Evolutionary conservation across 1,140 invertebrate genomes (phyloP).

Genomic region (Physella acuta): DNA sequence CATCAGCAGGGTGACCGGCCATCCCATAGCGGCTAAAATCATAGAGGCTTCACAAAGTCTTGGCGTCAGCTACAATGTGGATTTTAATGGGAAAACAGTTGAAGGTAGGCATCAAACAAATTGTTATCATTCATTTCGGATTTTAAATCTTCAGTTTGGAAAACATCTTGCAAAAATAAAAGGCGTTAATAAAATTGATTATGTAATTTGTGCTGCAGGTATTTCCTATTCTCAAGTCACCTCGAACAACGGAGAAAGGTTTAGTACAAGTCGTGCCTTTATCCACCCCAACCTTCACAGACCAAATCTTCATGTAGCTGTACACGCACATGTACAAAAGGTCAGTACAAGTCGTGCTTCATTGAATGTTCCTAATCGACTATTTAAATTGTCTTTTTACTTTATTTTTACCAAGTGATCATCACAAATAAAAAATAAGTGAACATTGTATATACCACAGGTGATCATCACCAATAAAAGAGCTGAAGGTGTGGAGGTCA

Average conservation of each 20-base stretch:
- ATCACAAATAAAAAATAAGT: too few species aligned
- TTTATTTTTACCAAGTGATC: too few species aligned
- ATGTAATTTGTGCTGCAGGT: not conserved
- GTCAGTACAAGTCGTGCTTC: too few species aligned
- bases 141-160: too few species aligned
- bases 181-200: too few species aligned
- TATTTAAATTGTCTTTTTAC: too few species aligned
- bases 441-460: too few species aligned
- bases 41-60: constrained; percentile 10
- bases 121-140: too few species aligned
- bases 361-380: too few species aligned
- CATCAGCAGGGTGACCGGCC: constrained; percentile 2
- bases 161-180: too few species aligned
- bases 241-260: constrained; percentile 33
- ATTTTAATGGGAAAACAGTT: constrained; percentile 36
- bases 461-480: too few species aligned
- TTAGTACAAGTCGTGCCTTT: constrained; percentile 31
- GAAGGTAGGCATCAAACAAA: constrained; percentile 31
- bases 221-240: constrained; percentile 30
- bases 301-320: not conserved
- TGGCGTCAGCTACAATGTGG: constrained; percentile 60
- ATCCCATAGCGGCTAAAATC: constrained; percentile 18
- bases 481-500: too few species aligned
- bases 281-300: not conserved
- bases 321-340: not conserved